A percentile compares a stretch with the other conserved stretches of the same genome.
phyloP scores from a whole-genome alignment of 1,140 invertebrate genomes.

The Lordiphosa mommai region DNA sequence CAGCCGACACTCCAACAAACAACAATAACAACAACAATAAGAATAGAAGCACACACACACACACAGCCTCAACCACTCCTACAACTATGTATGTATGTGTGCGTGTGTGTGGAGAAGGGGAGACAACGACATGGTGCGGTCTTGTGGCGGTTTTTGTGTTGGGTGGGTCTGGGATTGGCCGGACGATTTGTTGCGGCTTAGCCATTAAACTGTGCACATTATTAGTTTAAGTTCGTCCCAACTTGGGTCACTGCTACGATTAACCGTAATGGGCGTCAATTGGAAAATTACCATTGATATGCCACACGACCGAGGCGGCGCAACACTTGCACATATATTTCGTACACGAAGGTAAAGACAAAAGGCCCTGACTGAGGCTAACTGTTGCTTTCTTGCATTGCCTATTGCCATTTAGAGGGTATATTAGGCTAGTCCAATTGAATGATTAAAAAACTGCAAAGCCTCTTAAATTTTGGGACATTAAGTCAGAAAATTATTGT shows the following conservation, averaged over 20 bases:
- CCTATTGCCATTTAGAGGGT: neutral
- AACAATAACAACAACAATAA: constrained; percentile 34
- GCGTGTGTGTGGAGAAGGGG: neutral
- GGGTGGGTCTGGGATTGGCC: constrained; percentile 33
- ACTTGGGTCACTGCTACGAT: constrained; percentile 76
- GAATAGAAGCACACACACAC: constrained; percentile 15
- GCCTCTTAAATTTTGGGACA: no score
- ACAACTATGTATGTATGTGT: neutral
- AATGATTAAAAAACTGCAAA: no score
- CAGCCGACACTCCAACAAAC: constrained; percentile 47
- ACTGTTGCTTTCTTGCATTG: no score
- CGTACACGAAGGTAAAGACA: constrained; percentile 23
- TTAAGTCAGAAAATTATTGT: no score
- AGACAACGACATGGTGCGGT: constrained; percentile 45
- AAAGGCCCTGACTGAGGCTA: constrained; percentile 17
- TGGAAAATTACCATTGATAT: constrained; percentile 71
- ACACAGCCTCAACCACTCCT: constrained; percentile 7
- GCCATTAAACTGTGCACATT: constrained; percentile 73
- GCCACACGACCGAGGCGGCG: constrained; percentile 40
- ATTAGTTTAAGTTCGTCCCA: constrained; percentile 74
- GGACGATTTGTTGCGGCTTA: constrained; percentile 65
- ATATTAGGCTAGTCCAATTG: neutral
- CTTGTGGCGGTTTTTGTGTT: constrained; percentile 39
- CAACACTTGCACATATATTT: no score
- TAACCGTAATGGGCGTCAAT: constrained; percentile 75